Evolutionary conservation across 2,113 vertebrate genomes (phyloP).

Genomic region (Phodopus roborovskii): DNA sequence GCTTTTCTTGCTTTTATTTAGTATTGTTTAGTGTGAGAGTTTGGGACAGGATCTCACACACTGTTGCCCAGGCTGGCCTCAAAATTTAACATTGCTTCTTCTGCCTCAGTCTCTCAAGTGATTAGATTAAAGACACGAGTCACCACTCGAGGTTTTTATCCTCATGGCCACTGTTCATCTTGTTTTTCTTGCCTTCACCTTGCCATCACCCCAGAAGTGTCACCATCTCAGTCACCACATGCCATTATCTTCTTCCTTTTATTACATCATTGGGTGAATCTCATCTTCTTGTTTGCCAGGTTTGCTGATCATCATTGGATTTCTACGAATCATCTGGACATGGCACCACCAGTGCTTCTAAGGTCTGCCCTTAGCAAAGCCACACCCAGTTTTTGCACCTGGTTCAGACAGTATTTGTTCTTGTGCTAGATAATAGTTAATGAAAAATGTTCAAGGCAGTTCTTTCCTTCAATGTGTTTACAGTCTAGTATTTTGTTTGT

Average conservation of each 20-base stretch:
- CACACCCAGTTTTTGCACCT: neutral
- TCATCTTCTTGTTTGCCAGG: slow-evolving; percentile 25
- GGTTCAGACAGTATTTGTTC: neutral
- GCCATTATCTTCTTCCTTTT: neutral
- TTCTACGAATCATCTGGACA: neutral
- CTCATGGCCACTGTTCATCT: neutral
- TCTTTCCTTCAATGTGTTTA: slow-evolving; percentile 35
- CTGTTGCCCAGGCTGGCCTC: neutral
- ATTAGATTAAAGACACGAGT: neutral
- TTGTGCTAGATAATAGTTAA: neutral
- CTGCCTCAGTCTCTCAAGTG: neutral
- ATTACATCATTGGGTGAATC: neutral
- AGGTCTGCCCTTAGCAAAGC: slow-evolving; percentile 10
- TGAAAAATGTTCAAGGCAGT: slow-evolving; percentile 9
- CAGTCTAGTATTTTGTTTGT: neutral
- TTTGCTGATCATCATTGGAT: neutral
- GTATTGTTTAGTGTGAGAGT: neutral
- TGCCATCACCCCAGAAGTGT: neutral
- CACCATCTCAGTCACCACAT: neutral
- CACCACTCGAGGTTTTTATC: neutral
- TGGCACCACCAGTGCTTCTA: slow-evolving; percentile 6
- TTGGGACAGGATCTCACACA: neutral
- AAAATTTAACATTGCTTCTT: neutral
- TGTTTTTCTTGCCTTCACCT: slow-evolving; percentile 1
- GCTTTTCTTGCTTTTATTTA: neutral